phyloP scores from a whole-genome alignment of 2,113 vertebrate genomes.

The Tyrannus savana region DNA sequence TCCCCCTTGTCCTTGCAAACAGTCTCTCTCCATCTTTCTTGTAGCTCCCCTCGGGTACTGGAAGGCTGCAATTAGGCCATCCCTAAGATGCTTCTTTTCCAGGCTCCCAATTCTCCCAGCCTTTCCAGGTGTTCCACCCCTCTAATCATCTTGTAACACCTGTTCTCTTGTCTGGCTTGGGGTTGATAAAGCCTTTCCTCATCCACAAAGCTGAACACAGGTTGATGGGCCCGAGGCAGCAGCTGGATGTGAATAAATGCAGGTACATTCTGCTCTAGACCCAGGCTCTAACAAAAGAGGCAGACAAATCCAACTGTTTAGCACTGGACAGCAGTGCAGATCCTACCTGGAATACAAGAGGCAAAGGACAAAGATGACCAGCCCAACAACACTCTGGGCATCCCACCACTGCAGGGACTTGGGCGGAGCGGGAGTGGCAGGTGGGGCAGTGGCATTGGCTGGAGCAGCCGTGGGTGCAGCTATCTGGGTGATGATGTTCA shows the following conservation, averaged over 20 bases:
- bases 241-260: neutral
- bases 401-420: constrained; percentile 86
- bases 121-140: neutral
- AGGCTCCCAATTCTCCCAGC: neutral
- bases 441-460: constrained; percentile 71
- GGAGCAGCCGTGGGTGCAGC: constrained; percentile 71
- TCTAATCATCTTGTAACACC: neutral
- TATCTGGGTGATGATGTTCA: constrained; percentile 84
- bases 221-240: neutral
- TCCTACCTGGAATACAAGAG: constrained; percentile 92
- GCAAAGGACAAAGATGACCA: constrained; percentile 86
- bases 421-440: constrained; percentile 64
- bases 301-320: neutral
- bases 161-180: neutral
- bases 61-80: neutral
- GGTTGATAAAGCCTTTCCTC: neutral
- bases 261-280: neutral
- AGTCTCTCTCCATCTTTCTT: neutral
- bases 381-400: constrained; percentile 81
- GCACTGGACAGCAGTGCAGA: neutral
- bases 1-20: neutral
- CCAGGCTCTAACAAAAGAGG: neutral
- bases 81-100: neutral
- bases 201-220: neutral
- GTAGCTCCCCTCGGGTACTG: neutral